Conservation (phyloP, 1,140 invertebrate genomes). For the Brachionus angularis region DNA sequence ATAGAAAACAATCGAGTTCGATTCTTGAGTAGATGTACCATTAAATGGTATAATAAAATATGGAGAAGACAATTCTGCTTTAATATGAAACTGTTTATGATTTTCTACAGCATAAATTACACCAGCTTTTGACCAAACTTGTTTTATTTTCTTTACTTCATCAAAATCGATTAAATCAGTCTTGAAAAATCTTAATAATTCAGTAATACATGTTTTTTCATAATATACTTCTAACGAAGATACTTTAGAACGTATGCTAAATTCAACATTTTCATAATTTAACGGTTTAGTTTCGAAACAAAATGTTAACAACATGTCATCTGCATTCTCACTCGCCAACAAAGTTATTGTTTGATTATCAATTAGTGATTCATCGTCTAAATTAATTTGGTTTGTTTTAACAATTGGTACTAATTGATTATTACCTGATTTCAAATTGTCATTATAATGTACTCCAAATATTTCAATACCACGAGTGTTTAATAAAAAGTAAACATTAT, state of each 20-base stretch:
- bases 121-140: slow-evolving; percentile 42
- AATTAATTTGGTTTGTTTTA: background rate
- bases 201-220: slow-evolving; percentile 30
- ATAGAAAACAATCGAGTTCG: slow-evolving; percentile 4
- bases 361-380: too few relatives aligned
- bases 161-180: slow-evolving; percentile 38
- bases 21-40: background rate
- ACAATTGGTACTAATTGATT: slow-evolving; percentile 2
- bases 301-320: slow-evolving; percentile 37
- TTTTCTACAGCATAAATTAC: slow-evolving; percentile 41
- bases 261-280: slow-evolving; percentile 23
- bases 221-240: slow-evolving; percentile 18
- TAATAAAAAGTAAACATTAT: slow-evolving; percentile 26
- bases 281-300: slow-evolving; percentile 38
- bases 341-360: background rate
- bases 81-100: slow-evolving; percentile 43
- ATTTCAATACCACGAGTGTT: slow-evolving; percentile 27
- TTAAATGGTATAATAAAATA: slow-evolving; percentile 41
- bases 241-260: slow-evolving; percentile 13
- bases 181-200: slow-evolving; percentile 30
- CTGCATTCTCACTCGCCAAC: background rate
- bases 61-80: slow-evolving; percentile 26
- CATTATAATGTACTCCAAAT: slow-evolving; percentile 2
- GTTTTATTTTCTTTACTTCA: slow-evolving; percentile 33
- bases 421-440: background rate